These are phyloP conservation scores for Myotis vivesi DNA, from an alignment of 2,797 vertebrate species.

Conservation along the genomic window DNA sequence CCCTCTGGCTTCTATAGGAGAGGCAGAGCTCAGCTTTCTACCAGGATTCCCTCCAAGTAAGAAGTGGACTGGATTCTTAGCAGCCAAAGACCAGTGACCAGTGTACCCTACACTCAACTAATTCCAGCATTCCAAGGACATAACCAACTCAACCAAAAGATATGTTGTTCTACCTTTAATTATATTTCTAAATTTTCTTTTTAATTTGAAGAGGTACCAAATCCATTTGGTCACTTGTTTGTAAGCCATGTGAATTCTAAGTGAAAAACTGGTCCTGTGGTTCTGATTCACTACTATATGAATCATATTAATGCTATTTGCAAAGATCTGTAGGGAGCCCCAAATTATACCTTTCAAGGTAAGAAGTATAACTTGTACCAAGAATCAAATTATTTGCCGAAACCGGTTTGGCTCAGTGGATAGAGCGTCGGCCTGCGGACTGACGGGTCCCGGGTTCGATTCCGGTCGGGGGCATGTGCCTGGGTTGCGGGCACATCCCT, in stretches of 20 bases:
- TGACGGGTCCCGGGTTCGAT: too few species aligned
- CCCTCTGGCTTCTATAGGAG: neutral
- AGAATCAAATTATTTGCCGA: constrained; percentile 37
- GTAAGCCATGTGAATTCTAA: neutral
- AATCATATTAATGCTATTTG: constrained; percentile 19
- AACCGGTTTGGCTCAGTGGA: too few species aligned
- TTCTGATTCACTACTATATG: constrained; percentile 26
- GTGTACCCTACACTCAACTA: neutral
- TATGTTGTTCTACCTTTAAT: neutral
- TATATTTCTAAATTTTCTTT: constrained; percentile 25
- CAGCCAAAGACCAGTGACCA: neutral
- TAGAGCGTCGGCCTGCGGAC: too few species aligned
- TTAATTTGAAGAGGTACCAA: neutral
- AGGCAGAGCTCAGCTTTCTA: neutral
- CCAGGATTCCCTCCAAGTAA: neutral
- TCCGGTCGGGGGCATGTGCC: too few species aligned
- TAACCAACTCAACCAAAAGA: neutral
- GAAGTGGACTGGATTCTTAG: neutral
- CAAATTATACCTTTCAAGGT: constrained; percentile 48
- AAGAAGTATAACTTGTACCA: constrained; percentile 31
- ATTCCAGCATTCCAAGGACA: neutral
- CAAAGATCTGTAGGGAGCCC: constrained; percentile 3
- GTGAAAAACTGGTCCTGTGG: neutral
- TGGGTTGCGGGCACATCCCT: too few species aligned
- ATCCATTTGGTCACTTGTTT: neutral